A percentile compares a stretch with the other conserved stretches of the same genome.
These are phyloP conservation scores for Chondrosia reniformis DNA, from an alignment of 37 sponge, comb jelly and placozoan species.

Conservation along the genomic window DNA sequence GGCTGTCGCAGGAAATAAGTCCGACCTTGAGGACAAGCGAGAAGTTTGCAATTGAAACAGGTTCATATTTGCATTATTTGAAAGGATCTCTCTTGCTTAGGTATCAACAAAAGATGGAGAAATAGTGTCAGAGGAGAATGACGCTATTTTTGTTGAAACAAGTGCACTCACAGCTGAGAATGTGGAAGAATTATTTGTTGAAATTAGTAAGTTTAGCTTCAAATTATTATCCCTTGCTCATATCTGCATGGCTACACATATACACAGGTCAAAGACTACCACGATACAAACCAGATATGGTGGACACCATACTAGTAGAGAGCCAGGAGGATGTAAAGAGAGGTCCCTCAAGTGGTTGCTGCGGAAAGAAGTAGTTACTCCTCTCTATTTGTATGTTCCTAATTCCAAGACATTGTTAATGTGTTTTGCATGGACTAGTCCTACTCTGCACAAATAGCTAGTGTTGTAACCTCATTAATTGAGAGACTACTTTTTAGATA, in stretches of 20 bases:
- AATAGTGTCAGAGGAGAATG: slow-evolving; percentile 46
- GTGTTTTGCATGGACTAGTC: too few relatives aligned
- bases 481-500: too few relatives aligned
- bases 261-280: slow-evolving; percentile 18
- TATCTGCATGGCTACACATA: not conserved
- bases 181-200: slow-evolving; percentile 70
- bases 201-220: slow-evolving; percentile 61
- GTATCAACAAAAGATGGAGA: slow-evolving; percentile 48
- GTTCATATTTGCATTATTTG: not conserved
- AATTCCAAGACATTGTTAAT: too few relatives aligned
- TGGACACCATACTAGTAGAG: too few relatives aligned
- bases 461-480: too few relatives aligned
- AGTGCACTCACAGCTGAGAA: slow-evolving; percentile 76
- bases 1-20: slow-evolving; percentile 90
- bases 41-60: slow-evolving; percentile 28
- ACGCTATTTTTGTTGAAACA: slow-evolving; percentile 77
- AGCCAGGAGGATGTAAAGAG: too few relatives aligned
- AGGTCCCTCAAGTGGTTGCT: too few relatives aligned
- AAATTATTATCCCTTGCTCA: not conserved
- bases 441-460: too few relatives aligned
- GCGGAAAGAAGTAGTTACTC: too few relatives aligned
- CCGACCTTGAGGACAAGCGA: slow-evolving; percentile 80
- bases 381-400: too few relatives aligned
- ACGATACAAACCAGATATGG: not conserved
- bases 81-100: slow-evolving; percentile 22